Conservation (phyloP, 2,797 vertebrate species). For the Oryzias dopingdopingensis region DNA sequence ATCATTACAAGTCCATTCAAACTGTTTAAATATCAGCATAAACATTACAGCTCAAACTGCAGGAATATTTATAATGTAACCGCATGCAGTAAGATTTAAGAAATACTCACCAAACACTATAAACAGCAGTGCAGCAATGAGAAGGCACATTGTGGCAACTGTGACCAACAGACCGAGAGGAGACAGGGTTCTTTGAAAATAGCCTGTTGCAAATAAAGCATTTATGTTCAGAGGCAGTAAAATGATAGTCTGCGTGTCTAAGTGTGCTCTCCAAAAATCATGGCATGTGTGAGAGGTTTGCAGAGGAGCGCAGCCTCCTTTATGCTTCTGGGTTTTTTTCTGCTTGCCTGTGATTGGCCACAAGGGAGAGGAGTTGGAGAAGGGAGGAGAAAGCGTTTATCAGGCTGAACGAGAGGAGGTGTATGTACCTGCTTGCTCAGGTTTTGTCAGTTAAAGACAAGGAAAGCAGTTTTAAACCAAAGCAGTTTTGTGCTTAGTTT, state of each 20-base stretch:
- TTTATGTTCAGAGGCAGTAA: background rate
- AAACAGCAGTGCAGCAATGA: constrained; percentile 53
- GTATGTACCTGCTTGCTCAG: no score
- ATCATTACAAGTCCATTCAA: no score
- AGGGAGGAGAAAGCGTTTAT: constrained; percentile 17
- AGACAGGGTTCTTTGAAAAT: background rate
- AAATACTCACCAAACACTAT: constrained; percentile 71
- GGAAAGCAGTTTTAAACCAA: no score
- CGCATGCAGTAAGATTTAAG: background rate
- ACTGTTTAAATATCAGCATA: no score
- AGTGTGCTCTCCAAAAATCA: constrained; percentile 10
- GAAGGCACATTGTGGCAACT: constrained; percentile 65
- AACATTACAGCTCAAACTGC: no score
- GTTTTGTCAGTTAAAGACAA: no score
- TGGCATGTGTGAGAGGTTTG: constrained; percentile 32
- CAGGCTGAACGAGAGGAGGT: constrained; percentile 5
- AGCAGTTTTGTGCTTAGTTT: no score
- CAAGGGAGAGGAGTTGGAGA: constrained; percentile 17
- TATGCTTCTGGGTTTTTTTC: constrained; percentile 24
- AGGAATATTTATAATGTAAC: background rate
- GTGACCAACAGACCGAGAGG: constrained; percentile 4
- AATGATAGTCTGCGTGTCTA: constrained; percentile 16
- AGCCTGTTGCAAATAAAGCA: constrained; percentile 1
- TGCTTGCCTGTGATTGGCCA: constrained; percentile 58
- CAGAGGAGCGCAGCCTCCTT: constrained; percentile 26